Percentiles rank a stretch among this genome's conserved stretches.
phyloP scores from a whole-genome alignment of 2,113 vertebrate genomes.

The Lophius piscatorius region DNA sequence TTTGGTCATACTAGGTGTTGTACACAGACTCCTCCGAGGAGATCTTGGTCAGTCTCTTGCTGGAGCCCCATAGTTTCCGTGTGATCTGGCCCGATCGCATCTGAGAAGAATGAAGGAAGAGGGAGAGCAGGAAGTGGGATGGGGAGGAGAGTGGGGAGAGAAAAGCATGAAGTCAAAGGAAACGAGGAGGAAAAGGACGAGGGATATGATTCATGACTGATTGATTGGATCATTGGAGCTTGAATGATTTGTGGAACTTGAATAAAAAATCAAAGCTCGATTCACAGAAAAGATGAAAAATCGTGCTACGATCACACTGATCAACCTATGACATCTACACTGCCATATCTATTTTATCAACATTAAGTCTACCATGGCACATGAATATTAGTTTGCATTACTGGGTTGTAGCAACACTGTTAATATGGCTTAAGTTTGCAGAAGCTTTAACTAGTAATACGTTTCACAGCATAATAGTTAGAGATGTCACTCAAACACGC shows the following conservation, averaged over 20 bases:
- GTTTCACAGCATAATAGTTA: constrained; percentile 56
- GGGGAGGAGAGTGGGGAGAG: constrained; percentile 45
- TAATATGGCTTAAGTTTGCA: constrained; percentile 66
- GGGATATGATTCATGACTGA: constrained; percentile 73
- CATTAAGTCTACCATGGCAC: constrained; percentile 28
- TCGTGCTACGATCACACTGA: constrained; percentile 12
- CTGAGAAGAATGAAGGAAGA: constrained; percentile 84
- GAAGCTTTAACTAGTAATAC: constrained; percentile 39
- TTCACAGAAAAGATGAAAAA: constrained; percentile 38
- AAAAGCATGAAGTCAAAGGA: constrained; percentile 47
- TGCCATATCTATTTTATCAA: constrained; percentile 24
- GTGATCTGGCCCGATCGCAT: constrained; percentile 95
- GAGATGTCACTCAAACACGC: constrained; percentile 27
- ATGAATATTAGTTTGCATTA: constrained; percentile 41
- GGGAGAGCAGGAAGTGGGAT: constrained; percentile 41
- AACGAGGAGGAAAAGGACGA: constrained; percentile 23
- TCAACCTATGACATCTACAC: constrained; percentile 11
- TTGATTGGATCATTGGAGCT: constrained; percentile 39
- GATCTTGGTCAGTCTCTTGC: constrained; percentile 93
- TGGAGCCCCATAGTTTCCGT: constrained; percentile 97
- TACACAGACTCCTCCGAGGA: constrained; percentile 96
- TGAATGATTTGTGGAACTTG: constrained; percentile 37
- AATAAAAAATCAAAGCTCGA: constrained; percentile 41
- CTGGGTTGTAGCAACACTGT: constrained; percentile 42
- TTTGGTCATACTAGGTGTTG: constrained; percentile 85